These are phyloP conservation scores for Zeuzera pyrina DNA, from an alignment of 2,888 invertebrate species.

Conservation along the genomic window DNA sequence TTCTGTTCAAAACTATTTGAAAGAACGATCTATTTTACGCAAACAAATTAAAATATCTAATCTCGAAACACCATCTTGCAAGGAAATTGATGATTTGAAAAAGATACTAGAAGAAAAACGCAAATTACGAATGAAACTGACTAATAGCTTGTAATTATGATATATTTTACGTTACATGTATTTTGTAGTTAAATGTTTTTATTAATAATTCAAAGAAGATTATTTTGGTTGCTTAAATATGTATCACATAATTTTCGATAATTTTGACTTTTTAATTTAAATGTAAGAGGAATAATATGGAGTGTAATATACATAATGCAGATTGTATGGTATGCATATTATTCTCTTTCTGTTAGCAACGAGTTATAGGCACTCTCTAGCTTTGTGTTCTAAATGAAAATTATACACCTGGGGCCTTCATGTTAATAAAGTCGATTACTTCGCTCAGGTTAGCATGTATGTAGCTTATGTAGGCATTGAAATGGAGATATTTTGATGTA, in stretches of 20 bases:
- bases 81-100: slow-evolving; percentile 61
- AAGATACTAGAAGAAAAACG: slow-evolving; percentile 63
- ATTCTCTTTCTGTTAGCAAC: too few species aligned
- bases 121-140: slow-evolving; percentile 35
- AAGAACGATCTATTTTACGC: slow-evolving; percentile 34
- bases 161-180: neutral
- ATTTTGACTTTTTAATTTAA: neutral
- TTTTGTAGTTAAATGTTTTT: neutral
- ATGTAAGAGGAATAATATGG: too few species aligned
- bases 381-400: slow-evolving; percentile 7
- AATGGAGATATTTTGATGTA: slow-evolving; percentile 40
- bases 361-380: neutral
- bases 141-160: slow-evolving; percentile 6
- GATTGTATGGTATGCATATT: too few species aligned
- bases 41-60: slow-evolving; percentile 31
- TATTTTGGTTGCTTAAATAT: neutral
- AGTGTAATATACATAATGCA: too few species aligned
- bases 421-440: slow-evolving; percentile 29
- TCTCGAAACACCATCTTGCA: slow-evolving; percentile 24
- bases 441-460: slow-evolving; percentile 33
- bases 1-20: slow-evolving; percentile 46
- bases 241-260: neutral
- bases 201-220: neutral
- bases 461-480: slow-evolving; percentile 32
- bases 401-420: slow-evolving; percentile 17